Evolutionary conservation across 2,797 vertebrate species (phyloP).

Genomic region (Lates japonicus): DNA sequence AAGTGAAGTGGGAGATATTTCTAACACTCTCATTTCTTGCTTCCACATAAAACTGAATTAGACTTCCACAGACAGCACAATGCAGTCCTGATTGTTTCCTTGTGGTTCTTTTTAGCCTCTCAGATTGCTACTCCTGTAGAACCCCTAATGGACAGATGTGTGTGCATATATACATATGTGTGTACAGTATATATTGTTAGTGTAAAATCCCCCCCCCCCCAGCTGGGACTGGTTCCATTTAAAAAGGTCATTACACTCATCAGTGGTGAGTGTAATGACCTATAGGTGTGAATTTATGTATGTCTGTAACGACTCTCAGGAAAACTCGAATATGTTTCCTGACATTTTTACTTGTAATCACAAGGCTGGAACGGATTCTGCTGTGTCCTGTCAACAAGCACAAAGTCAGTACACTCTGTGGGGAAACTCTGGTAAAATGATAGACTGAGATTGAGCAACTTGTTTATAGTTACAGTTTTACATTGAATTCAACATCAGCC

Average conservation of each 20-base stretch:
- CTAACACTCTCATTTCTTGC: conserved; percentile 27
- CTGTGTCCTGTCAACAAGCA: neutral
- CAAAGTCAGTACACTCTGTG: neutral
- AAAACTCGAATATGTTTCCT: neutral
- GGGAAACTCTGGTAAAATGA: neutral
- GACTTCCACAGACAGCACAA: conserved; percentile 36
- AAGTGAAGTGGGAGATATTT: conserved; percentile 42
- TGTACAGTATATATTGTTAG: too few species aligned
- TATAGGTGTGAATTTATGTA: too few species aligned
- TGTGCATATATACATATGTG: too few species aligned
- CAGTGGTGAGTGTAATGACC: too few species aligned
- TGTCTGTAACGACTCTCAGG: neutral
- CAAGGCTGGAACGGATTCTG: neutral
- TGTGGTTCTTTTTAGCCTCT: conserved; percentile 40
- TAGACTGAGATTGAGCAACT: neutral
- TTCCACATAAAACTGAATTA: conserved; percentile 38
- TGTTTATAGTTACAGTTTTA: neutral
- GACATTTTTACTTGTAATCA: neutral
- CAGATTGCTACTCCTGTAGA: neutral
- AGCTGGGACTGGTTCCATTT: too few species aligned
- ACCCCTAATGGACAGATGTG: too few species aligned
- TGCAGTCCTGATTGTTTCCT: conserved; percentile 34
- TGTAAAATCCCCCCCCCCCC: too few species aligned
- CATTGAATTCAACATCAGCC: neutral
- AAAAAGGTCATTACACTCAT: too few species aligned